Conservation (phyloP, 2,797 vertebrate genomes). For the Pelochelys cantorii region DNA sequence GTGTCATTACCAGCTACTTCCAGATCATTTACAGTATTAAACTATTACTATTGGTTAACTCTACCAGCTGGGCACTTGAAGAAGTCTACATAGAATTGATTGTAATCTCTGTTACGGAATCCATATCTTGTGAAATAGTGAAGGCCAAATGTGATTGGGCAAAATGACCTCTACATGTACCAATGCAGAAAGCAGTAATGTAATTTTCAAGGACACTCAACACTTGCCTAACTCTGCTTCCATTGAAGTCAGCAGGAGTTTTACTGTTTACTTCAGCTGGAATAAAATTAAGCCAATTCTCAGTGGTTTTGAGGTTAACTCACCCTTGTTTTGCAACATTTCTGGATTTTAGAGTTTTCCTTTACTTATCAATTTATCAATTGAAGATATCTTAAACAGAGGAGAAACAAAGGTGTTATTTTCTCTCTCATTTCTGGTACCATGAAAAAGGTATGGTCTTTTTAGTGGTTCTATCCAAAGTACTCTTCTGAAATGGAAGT, state of each 20-base stretch:
- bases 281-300: conserved; percentile 62
- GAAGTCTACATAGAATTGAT: conserved; percentile 6
- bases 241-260: conserved; percentile 43
- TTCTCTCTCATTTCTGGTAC: not conserved
- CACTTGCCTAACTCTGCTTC: conserved; percentile 46
- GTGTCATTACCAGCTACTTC: not conserved
- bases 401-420: not conserved
- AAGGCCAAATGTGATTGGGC: not conserved
- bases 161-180: conserved; percentile 55
- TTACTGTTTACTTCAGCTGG: conserved; percentile 60
- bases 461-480: not conserved
- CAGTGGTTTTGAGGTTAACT: conserved; percentile 50
- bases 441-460: not conserved
- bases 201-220: conserved; percentile 65
- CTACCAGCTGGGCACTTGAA: conserved; percentile 23
- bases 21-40: not conserved
- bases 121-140: conserved; percentile 12
- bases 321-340: conserved; percentile 19
- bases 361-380: not conserved
- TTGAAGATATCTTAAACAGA: not conserved
- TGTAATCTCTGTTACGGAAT: not conserved
- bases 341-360: not conserved
- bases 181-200: conserved; percentile 46
- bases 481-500: not conserved
- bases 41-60: not conserved